phyloP scores from a whole-genome alignment of 2,888 invertebrate genomes.

The Uloborus plumipes region DNA sequence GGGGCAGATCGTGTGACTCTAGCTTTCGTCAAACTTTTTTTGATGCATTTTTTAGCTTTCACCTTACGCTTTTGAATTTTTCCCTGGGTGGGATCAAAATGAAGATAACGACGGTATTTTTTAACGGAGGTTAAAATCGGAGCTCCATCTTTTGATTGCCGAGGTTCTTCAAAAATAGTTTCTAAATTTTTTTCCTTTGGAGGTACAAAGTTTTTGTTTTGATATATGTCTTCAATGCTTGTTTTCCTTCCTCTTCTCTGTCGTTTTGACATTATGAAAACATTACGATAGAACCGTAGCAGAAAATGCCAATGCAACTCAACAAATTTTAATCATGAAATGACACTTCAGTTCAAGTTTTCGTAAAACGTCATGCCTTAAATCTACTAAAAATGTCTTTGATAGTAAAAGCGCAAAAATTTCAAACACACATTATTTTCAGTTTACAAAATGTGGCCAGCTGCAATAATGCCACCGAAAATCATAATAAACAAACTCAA shows the following conservation, averaged over 20 bases:
- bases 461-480: too few species aligned
- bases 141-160: slow-evolving; percentile 38
- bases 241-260: slow-evolving; percentile 13
- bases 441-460: too few species aligned
- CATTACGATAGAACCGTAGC: too few species aligned
- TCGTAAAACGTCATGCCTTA: too few species aligned
- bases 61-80: slow-evolving; percentile 44
- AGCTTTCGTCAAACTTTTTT: slow-evolving; percentile 1
- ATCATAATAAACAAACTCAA: too few species aligned
- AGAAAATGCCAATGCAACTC: too few species aligned
- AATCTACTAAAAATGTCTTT: too few species aligned
- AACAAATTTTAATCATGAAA: too few species aligned
- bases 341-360: too few species aligned
- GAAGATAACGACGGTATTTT: slow-evolving; percentile 44
- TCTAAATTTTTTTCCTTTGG: slow-evolving; percentile 57
- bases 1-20: slow-evolving; percentile 30
- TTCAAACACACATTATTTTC: too few species aligned
- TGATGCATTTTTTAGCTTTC: slow-evolving; percentile 46
- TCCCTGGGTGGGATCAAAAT: slow-evolving; percentile 40
- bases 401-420: too few species aligned
- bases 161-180: slow-evolving; percentile 61
- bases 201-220: slow-evolving; percentile 49
- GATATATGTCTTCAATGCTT: slow-evolving; percentile 47
- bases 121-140: slow-evolving; percentile 41
- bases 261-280: background rate